Evolutionary conservation across 2,888 invertebrate species (phyloP), one percentile per base, ranked within the genome.

Genomic region (Electrophaes corylata): DNA sequence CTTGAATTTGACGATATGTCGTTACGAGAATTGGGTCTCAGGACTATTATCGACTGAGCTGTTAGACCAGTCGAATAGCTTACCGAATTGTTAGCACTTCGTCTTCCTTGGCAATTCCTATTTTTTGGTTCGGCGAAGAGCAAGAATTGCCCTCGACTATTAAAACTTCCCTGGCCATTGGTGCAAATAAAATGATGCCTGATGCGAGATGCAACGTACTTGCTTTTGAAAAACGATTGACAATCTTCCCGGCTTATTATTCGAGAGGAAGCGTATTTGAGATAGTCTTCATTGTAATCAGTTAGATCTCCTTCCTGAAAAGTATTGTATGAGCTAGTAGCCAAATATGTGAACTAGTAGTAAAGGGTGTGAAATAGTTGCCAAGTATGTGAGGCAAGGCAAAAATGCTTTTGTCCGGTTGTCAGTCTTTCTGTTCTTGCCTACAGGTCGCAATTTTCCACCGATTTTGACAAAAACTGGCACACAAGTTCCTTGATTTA

Each of bases 281-380:
- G 46, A 10, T 48, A 1, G 1, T 4, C 2, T 46, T 31, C 31
- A 12, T 53, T 53, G 40, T 53, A 53, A 46, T 53, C 46, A 14
- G 5, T 31, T 8, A 31, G 2, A 20, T 53, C 53, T 29, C 46
- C 46, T n/a, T 46, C 46, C 53, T 53, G 14, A 19, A 45, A 52
- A 12, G 1, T 16, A 31, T 31, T 31, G n/a, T 2, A 4, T 23
- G 3, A 23, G 11, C 11, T 31, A 10, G 29, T 4, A 10, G 29
- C 29, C 29, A 10, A 29, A 3, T 29, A 3, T 29, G 29, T 29
- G 3, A 29, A 29, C 3, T 29, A n/a, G n/a, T n/a, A n/a, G n/a
- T n/a, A n/a, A n/a, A n/a, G n/a, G n/a, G n/a, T n/a, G n/a, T n/a
- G n/a, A n/a, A n/a, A n/a, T n/a, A n/a, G n/a, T n/a, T n/a, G n/a